Evolutionary conservation across 2,797 vertebrate species (phyloP).

Genomic region (Eospalax fontanierii): DNA sequence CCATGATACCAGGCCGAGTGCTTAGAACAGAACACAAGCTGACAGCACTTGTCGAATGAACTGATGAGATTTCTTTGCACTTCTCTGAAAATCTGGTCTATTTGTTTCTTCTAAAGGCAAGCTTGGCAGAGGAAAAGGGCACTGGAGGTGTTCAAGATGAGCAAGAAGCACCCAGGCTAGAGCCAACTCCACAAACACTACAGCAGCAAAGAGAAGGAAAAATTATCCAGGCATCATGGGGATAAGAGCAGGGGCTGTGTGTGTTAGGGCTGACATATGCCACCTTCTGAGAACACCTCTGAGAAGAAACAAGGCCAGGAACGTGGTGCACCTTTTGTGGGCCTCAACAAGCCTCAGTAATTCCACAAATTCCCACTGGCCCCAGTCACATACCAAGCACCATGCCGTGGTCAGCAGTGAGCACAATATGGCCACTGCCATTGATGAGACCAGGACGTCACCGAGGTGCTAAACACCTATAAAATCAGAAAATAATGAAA

Average conservation of each 20-base stretch:
- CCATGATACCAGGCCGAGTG: background rate
- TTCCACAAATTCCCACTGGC: slow-evolving; percentile 1
- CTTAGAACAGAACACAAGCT: background rate
- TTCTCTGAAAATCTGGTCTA: background rate
- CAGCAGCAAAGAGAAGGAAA: background rate
- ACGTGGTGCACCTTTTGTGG: background rate
- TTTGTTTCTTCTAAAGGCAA: background rate
- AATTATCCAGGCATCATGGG: background rate
- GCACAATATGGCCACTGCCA: background rate
- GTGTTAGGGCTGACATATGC: background rate
- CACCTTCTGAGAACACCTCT: background rate
- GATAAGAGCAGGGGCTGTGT: too few relatives aligned
- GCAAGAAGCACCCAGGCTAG: background rate
- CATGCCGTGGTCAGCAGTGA: background rate
- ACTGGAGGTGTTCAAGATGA: background rate
- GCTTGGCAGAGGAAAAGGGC: background rate
- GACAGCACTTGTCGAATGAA: slow-evolving; percentile 16
- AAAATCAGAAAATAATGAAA: slow-evolving; percentile 1
- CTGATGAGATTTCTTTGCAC: background rate
- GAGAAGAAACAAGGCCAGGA: background rate
- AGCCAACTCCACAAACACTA: background rate
- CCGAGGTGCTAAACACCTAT: background rate
- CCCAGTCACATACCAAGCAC: background rate
- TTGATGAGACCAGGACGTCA: background rate
- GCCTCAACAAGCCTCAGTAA: background rate